Base-by-base conservation (phyloP, 2,113 vertebrate genomes). In the Rousettus leschenaultii region DNA sequence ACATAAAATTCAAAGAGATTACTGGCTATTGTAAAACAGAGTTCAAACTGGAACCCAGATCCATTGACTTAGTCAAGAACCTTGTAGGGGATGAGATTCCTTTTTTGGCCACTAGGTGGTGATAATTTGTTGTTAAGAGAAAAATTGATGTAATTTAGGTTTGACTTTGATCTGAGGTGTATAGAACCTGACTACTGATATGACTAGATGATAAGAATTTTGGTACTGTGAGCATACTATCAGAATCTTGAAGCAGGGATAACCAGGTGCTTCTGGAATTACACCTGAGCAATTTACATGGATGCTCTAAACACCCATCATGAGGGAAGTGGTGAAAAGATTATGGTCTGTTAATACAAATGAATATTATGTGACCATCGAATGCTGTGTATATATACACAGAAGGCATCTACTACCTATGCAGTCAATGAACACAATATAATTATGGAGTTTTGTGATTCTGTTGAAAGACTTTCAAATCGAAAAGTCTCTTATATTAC, bases 21-120 rank as follows among this genome's bases (percentile, higher is more conserved):
- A 7, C 9, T 94, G 51, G 28, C 82, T 45, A 66, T 40, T 66
- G 22, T 86, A 73, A 83, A 84, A 35, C 0, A 43, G 57, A 73
- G 33, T 21, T 89, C 57, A n/a, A 21, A 96, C 91, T 95, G 79
- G 97, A 97, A 97, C 82, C 65, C 87, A 82, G 48, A n/a, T 51
- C 51, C 51, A 51, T 16, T 51, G 43, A 59, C 35, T 63, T 66
- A 33, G 57, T 74, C 61, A 83, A 91, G 65, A 82, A 83, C 63
- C 53, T 93, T 65, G 28, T 89, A 9, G 61, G 71, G 65, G 33
- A 75, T 86, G 65, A 77, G 78, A 73, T 88, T 86, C 77, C 61
- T 73, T 83, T 85, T 68, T 14, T 74, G 86, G 38, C 97, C 97
- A 97, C 97, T 97, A 97, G 96, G 94, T 97, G 97, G 97, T 95